Evolutionary conservation across 2,888 invertebrate species (phyloP).

Genomic region (Lepetodrilus schrolli): DNA sequence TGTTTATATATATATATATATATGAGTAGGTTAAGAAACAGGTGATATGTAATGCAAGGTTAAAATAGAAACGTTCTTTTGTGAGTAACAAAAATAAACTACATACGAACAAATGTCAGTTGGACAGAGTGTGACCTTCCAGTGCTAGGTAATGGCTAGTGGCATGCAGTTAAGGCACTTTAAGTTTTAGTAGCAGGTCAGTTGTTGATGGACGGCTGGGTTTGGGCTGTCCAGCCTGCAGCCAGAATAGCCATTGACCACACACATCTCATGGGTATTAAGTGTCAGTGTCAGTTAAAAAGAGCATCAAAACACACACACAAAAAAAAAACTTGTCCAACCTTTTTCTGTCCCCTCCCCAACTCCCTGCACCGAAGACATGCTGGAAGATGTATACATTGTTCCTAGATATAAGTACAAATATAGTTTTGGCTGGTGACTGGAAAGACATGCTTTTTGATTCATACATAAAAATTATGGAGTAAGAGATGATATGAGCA

Average conservation of each 20-base stretch:
- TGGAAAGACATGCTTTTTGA: slow-evolving; percentile 6
- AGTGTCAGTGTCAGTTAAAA: neutral
- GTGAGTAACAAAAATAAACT: slow-evolving; percentile 25
- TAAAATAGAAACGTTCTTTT: slow-evolving; percentile 11
- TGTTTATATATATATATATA: too few relatives aligned
- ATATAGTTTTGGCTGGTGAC: neutral
- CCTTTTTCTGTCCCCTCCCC: neutral
- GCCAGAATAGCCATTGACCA: neutral
- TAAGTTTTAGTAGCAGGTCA: neutral
- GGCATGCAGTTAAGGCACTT: slow-evolving; percentile 25
- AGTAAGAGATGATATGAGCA: slow-evolving; percentile 12
- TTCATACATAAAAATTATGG: neutral
- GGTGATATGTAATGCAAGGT: slow-evolving; percentile 21
- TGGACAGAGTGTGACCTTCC: slow-evolving; percentile 12
- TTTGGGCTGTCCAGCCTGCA: neutral
- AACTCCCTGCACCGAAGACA: neutral
- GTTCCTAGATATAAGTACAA: neutral
- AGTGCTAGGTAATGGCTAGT: neutral
- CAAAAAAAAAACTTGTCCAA: slow-evolving; percentile 8
- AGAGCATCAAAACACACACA: neutral
- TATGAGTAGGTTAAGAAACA: slow-evolving; percentile 23
- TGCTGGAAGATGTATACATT: neutral
- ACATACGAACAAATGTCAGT: slow-evolving; percentile 12
- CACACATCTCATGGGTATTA: neutral
- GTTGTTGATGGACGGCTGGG: neutral